Evolutionary conservation across 2,888 invertebrate species (phyloP).

Genomic region (Brachynemurus nebulosus): DNA sequence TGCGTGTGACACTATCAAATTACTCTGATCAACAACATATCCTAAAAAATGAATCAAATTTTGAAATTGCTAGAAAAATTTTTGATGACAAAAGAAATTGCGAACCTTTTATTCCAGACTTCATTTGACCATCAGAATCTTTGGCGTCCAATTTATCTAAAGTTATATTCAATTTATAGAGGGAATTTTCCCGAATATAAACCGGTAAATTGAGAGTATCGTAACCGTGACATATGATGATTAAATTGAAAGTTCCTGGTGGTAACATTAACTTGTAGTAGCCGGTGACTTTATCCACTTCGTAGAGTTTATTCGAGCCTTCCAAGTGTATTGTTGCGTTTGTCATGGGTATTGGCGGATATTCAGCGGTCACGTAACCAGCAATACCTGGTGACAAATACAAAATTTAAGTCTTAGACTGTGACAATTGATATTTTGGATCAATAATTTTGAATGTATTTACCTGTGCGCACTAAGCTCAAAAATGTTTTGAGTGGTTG

Average conservation of each 20-base stretch:
- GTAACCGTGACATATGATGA: slow-evolving; percentile 47
- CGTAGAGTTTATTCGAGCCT: slow-evolving; percentile 40
- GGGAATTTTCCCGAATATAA: slow-evolving; percentile 29
- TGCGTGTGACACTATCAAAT: slow-evolving; percentile 41
- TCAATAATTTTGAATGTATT: slow-evolving; percentile 16
- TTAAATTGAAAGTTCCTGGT: slow-evolving; percentile 48
- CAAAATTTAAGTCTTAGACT: too few species aligned
- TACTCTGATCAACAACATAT: slow-evolving; percentile 41
- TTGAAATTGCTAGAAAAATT: neutral
- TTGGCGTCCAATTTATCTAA: slow-evolving; percentile 12
- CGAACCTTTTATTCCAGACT: slow-evolving; percentile 13
- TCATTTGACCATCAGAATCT: slow-evolving; percentile 2
- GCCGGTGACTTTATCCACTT: slow-evolving; percentile 53
- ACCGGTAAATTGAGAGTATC: slow-evolving; percentile 34
- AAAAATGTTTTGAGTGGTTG: slow-evolving; percentile 48
- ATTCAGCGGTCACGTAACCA: neutral
- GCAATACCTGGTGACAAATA: neutral
- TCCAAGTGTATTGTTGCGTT: slow-evolving; percentile 57
- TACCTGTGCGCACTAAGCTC: slow-evolving; percentile 47
- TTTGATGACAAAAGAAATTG: neutral
- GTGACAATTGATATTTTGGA: too few species aligned
- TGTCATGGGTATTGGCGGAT: slow-evolving; percentile 36
- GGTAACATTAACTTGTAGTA: slow-evolving; percentile 58
- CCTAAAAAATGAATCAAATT: slow-evolving; percentile 30
- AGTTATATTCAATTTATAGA: slow-evolving; percentile 28